phyloP scores from a whole-genome alignment of 2,113 vertebrate species.

The Ciconia stormi region DNA sequence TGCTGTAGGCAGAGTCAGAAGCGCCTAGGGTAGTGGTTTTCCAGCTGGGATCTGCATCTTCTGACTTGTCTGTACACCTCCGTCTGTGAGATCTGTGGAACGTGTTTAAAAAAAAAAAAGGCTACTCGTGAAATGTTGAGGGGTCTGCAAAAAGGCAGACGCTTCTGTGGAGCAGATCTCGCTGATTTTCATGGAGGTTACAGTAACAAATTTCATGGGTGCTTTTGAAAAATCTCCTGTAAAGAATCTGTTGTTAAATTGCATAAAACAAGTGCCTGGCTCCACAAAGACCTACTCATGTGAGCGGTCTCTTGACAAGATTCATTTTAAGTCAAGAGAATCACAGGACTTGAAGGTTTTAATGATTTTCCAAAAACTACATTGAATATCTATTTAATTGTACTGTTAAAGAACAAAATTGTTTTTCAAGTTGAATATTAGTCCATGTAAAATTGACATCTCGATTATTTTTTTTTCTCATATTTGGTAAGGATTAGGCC shows the following conservation, averaged over 20 bases:
- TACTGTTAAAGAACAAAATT: background rate
- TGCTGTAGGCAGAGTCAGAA: background rate
- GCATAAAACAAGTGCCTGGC: background rate
- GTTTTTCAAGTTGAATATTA: background rate
- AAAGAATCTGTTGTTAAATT: background rate
- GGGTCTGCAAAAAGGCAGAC: background rate
- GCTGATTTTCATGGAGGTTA: background rate
- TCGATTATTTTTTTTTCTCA: too few relatives aligned
- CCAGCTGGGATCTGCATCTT: too few relatives aligned
- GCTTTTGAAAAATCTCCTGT: background rate
- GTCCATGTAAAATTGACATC: background rate
- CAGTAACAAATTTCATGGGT: background rate
- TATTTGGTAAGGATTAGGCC: background rate
- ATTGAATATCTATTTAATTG: background rate
- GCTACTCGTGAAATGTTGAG: background rate
- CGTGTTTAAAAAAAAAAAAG: background rate
- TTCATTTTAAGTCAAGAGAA: background rate
- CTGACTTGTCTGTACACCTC: too few relatives aligned
- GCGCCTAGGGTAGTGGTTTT: background rate
- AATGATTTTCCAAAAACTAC: background rate
- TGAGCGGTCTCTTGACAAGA: background rate
- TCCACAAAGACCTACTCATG: background rate
- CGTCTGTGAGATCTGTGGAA: background rate
- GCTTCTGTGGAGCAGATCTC: background rate
- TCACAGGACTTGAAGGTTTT: background rate